These are phyloP conservation scores for Timema podura DNA, from an alignment of 2,888 invertebrate species.

Conservation along the genomic window DNA sequence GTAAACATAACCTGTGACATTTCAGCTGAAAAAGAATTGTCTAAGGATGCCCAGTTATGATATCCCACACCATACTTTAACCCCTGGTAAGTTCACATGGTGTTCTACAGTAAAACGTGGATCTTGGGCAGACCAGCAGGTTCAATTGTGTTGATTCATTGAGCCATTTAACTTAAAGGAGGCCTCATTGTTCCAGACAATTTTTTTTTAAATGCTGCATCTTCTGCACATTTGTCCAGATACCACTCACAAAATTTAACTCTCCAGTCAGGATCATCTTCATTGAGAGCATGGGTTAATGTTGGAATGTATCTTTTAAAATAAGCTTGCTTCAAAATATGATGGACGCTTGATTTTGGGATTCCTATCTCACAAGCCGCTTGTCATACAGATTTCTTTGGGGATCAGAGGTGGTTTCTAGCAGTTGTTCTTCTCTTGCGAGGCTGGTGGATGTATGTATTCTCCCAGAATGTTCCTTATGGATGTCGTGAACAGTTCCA, in stretches of 20 bases:
- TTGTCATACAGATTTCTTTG: no score
- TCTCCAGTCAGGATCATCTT: slow-evolving; percentile 26
- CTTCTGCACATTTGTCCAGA: slow-evolving; percentile 23
- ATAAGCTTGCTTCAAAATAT: neutral
- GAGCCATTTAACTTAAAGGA: slow-evolving; percentile 36
- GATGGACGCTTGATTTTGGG: neutral
- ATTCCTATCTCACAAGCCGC: neutral
- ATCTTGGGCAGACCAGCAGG: slow-evolving; percentile 35
- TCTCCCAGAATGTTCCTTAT: no score
- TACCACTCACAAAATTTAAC: slow-evolving; percentile 31
- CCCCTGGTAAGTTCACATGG: slow-evolving; percentile 31
- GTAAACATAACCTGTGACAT: neutral
- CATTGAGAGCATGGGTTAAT: slow-evolving; percentile 1
- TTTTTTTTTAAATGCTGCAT: slow-evolving; percentile 27
- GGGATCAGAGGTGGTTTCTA: no score
- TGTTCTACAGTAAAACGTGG: slow-evolving; percentile 32
- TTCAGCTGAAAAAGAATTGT: slow-evolving; percentile 29
- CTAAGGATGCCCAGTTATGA: slow-evolving; percentile 32
- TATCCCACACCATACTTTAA: slow-evolving; percentile 33
- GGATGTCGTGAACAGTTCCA: no score
- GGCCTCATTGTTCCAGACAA: slow-evolving; percentile 35
- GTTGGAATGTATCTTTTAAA: neutral
- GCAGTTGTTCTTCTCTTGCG: no score
- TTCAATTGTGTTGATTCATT: slow-evolving; percentile 36
- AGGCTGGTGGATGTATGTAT: no score